These are phyloP conservation scores for Pristionchus mayeri DNA, from an alignment of 2,888 invertebrate genomes.

Conservation along the genomic window DNA sequence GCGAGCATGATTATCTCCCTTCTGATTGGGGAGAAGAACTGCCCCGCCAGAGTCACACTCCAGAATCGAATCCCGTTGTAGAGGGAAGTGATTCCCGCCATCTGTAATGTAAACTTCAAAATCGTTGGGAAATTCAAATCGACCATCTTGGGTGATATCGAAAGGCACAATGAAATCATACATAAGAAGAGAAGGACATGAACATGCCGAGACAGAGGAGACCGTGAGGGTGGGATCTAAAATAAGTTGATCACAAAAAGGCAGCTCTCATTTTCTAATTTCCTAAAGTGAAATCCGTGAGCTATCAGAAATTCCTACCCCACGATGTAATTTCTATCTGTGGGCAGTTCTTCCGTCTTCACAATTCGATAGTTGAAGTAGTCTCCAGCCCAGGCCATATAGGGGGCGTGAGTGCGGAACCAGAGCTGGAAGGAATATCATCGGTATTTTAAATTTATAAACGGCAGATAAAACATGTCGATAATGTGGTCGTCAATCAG, in stretches of 20 bases:
- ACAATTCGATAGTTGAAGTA: constrained; percentile 30
- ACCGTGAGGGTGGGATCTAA: constrained; percentile 11
- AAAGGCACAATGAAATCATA: background rate
- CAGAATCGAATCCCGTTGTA: background rate
- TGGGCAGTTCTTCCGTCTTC: background rate
- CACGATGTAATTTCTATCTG: background rate
- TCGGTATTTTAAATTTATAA: too few relatives aligned
- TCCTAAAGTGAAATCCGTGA: background rate
- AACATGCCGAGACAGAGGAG: background rate
- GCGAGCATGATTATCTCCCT: background rate
- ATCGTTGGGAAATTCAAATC: background rate
- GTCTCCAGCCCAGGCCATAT: background rate
- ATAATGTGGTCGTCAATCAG: too few relatives aligned
- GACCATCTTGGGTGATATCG: background rate
- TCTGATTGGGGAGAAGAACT: background rate
- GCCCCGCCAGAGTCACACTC: background rate
- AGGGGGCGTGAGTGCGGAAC: background rate
- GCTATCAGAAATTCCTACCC: background rate
- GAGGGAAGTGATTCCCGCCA: background rate
- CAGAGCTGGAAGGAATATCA: too few relatives aligned
- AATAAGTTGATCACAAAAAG: background rate
- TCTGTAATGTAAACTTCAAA: too few relatives aligned
- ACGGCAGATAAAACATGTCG: too few relatives aligned
- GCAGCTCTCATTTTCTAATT: background rate
- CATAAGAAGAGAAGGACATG: background rate